Percentiles rank a stretch among this genome's conserved stretches.
These are phyloP conservation scores for Volucella inanis DNA, from an alignment of 2,888 invertebrate species.

Conservation along the genomic window DNA sequence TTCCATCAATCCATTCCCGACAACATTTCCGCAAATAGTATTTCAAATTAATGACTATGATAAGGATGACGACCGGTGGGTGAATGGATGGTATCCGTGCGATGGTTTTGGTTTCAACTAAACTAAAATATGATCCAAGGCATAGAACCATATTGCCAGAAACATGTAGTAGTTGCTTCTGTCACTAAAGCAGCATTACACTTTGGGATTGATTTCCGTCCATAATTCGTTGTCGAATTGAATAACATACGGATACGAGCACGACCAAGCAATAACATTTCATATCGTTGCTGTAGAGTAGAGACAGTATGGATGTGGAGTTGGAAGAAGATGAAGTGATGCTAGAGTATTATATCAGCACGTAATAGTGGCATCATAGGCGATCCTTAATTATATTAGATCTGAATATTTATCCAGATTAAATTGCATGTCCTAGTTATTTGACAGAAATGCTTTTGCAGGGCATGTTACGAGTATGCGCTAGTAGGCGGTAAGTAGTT, in stretches of 20 bases:
- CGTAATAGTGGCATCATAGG: constrained; percentile 9
- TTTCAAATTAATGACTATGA: constrained; percentile 57
- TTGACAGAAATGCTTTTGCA: constrained; percentile 24
- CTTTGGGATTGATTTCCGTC: constrained; percentile 33
- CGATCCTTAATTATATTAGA: constrained; percentile 64
- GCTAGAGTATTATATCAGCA: constrained; percentile 29
- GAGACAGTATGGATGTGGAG: neutral
- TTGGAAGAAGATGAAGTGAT: neutral
- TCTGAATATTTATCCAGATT: constrained; percentile 58
- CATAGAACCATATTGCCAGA: neutral
- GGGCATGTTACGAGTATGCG: neutral
- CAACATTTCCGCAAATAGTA: constrained; percentile 51
- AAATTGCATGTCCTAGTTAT: constrained; percentile 58
- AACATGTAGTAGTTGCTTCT: neutral
- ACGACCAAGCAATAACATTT: neutral
- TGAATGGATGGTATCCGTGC: neutral
- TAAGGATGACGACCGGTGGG: neutral
- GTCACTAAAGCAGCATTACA: neutral
- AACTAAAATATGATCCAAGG: neutral
- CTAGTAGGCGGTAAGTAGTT: neutral
- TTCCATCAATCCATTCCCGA: constrained; percentile 34
- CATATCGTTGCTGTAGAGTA: neutral
- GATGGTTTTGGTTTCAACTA: neutral
- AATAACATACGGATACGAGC: constrained; percentile 19
- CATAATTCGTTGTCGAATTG: constrained; percentile 38